Evolutionary conservation across 1,140 invertebrate species (phyloP).

Genomic region (Anastatus disparis): DNA sequence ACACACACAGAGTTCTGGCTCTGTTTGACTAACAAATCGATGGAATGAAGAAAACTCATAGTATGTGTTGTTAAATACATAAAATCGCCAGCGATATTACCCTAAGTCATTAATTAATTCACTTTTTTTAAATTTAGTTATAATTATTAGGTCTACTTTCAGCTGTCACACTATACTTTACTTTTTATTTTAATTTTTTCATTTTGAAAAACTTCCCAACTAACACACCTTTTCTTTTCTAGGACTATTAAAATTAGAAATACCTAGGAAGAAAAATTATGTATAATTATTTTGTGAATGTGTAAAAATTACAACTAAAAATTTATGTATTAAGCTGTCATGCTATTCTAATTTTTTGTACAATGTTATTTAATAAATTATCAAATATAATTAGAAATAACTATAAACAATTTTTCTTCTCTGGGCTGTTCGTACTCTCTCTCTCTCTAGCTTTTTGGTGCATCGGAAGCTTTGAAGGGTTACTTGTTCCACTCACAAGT

Average conservation of each 20-base stretch:
- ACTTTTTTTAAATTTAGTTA: constrained; percentile 39
- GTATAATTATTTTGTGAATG: constrained; percentile 6
- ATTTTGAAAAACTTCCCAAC: constrained; percentile 21
- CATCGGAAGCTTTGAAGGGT: constrained; percentile 29
- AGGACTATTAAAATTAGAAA: constrained; percentile 24
- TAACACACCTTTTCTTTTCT: constrained; percentile 7
- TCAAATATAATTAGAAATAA: constrained; percentile 12
- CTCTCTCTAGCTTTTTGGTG: constrained; percentile 13
- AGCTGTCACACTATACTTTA: constrained; percentile 25
- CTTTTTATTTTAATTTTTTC: constrained; percentile 21
- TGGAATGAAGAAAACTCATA: constrained; percentile 58
- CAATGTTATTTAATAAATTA: not conserved
- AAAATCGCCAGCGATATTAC: constrained; percentile 61
- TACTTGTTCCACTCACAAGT: constrained; percentile 28
- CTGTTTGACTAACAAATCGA: constrained; percentile 30
- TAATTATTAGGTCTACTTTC: constrained; percentile 37
- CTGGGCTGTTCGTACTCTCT: constrained; percentile 25
- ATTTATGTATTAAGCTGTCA: constrained; percentile 13
- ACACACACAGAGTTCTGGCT: constrained; percentile 10
- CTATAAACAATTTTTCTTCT: constrained; percentile 27
- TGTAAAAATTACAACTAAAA: constrained; percentile 4
- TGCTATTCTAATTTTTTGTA: constrained; percentile 23
- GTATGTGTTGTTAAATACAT: constrained; percentile 54
- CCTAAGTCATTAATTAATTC: constrained; percentile 43
- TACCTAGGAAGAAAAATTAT: constrained; percentile 26